Percentiles rank a stretch among this genome's conserved stretches.
phyloP scores from a whole-genome alignment of 2,797 vertebrate species.

The Malurus leucopterus region DNA sequence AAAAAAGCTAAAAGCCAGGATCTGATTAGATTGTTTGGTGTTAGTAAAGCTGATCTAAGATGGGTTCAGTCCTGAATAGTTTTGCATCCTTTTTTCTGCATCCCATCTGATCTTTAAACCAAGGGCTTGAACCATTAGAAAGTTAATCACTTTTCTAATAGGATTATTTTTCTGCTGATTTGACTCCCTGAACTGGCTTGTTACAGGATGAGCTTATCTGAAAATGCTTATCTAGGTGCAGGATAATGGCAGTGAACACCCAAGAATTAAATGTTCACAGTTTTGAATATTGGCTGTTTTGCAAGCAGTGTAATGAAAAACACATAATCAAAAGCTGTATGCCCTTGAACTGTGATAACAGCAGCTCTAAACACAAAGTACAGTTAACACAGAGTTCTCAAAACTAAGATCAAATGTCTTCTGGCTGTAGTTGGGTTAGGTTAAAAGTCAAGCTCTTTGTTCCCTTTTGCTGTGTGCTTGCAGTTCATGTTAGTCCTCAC shows the following conservation, averaged over 20 bases:
- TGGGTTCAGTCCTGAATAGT: background rate
- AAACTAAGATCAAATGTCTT: background rate
- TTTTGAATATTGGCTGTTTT: background rate
- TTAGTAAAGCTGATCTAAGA: background rate
- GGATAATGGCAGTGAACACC: background rate
- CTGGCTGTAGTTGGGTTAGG: background rate
- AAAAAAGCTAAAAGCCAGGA: background rate
- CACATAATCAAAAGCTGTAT: rapidly evolving
- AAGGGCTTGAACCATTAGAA: background rate
- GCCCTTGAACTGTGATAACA: background rate
- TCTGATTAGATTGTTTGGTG: background rate
- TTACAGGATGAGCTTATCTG: background rate
- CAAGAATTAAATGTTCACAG: background rate
- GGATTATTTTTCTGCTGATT: background rate
- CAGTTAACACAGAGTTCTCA: background rate
- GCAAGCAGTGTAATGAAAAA: background rate
- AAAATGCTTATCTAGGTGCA: background rate
- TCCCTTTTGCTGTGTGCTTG: background rate
- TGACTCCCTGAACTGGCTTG: background rate
- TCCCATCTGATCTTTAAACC: background rate
- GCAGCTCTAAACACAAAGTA: background rate
- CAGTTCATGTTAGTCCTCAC: too few relatives aligned
- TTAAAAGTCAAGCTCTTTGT: background rate
- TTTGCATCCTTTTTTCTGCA: background rate
- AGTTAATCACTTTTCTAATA: background rate